These are phyloP conservation scores for Panonychus citri DNA, from an alignment of 1,140 invertebrate species.

Conservation along the genomic window DNA sequence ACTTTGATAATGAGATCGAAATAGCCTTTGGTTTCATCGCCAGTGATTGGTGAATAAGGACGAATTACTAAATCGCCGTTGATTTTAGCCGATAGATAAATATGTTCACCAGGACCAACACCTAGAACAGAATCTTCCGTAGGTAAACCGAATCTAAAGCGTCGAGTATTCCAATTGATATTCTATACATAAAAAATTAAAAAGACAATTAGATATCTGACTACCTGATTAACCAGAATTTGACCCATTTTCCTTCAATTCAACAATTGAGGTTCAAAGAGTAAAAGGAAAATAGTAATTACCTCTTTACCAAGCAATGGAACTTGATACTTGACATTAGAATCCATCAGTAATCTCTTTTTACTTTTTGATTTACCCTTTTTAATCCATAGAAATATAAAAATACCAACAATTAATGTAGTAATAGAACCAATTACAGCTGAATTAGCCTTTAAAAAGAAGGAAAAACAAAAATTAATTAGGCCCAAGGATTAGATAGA, in stretches of 20 bases:
- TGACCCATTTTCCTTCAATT: background rate
- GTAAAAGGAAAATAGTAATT: background rate
- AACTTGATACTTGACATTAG: constrained; percentile 64
- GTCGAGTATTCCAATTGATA: constrained; percentile 43
- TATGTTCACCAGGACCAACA: constrained; percentile 81
- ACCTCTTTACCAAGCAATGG: constrained; percentile 63
- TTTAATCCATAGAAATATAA: background rate
- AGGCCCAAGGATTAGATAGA: background rate
- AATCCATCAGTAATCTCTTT: constrained; percentile 38
- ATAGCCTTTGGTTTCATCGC: constrained; percentile 77
- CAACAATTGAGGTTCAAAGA: background rate
- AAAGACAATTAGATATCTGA: background rate
- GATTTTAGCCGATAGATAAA: constrained; percentile 71
- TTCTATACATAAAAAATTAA: background rate
- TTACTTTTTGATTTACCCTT: background rate
- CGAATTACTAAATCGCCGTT: constrained; percentile 72
- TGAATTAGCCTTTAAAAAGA: background rate
- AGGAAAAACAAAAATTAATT: background rate
- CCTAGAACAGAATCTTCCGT: constrained; percentile 66
- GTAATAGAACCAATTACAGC: background rate
- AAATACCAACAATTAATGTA: background rate
- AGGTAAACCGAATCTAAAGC: constrained; percentile 72
- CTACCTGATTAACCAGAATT: no score
- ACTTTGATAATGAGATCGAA: constrained; percentile 93
- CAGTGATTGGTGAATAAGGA: constrained; percentile 88